Percentiles rank a stretch among this genome's conserved stretches.
Conservation (phyloP, 2,888 invertebrate species). For the Sarcophaga caerulescens region DNA sequence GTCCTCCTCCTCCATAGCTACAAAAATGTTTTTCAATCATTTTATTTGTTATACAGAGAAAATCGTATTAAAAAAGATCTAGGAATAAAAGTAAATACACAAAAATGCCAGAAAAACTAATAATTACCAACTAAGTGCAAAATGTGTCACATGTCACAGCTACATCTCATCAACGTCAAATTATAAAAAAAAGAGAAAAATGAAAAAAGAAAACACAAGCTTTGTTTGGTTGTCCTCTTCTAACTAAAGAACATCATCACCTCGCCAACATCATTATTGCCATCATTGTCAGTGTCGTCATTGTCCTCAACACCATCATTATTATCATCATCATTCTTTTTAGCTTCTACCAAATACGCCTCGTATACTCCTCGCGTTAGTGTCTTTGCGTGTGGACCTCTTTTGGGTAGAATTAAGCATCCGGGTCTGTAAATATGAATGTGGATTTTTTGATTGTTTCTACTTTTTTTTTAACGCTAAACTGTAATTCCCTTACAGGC, state of each 20-base stretch:
- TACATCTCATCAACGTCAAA: slow-evolving; percentile 63
- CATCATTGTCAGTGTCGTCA: neutral
- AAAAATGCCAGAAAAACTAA: slow-evolving; percentile 44
- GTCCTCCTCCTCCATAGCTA: slow-evolving; percentile 7
- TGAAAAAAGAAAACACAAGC: slow-evolving; percentile 44
- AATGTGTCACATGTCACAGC: slow-evolving; percentile 66
- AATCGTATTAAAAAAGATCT: slow-evolving; percentile 9
- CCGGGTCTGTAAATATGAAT: neutral
- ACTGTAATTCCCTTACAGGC: neutral
- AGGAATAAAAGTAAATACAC: neutral
- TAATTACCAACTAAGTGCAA: slow-evolving; percentile 65
- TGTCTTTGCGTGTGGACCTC: neutral
- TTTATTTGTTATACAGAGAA: slow-evolving; percentile 9
- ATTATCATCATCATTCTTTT: too few relatives aligned
- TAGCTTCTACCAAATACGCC: neutral
- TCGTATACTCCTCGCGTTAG: too few relatives aligned
- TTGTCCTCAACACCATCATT: neutral
- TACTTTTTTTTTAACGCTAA: slow-evolving; percentile 8
- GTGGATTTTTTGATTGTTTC: neutral
- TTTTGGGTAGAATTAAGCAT: neutral
- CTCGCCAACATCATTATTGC: slow-evolving; percentile 17
- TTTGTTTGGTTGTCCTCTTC: slow-evolving; percentile 17
- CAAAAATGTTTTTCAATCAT: slow-evolving; percentile 4
- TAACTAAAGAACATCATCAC: slow-evolving; percentile 32
- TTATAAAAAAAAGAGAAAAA: slow-evolving; percentile 37